Evolutionary conservation across 2,113 vertebrate species (phyloP).

Genomic region (Pachycephala philippinensis): DNA sequence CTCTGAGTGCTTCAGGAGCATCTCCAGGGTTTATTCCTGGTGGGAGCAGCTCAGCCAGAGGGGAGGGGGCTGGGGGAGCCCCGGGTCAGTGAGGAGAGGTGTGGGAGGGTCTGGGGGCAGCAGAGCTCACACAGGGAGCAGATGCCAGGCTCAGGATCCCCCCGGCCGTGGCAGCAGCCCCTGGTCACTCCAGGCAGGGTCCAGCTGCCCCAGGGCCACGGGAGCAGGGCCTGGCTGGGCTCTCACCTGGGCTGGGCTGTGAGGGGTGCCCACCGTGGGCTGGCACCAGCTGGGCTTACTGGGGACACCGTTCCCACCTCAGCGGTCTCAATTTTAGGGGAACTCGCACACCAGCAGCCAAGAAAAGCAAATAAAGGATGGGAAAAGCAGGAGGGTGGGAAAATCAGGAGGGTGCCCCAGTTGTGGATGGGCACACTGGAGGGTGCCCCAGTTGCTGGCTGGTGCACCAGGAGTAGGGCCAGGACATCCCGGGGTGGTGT

Average conservation of each 20-base stretch:
- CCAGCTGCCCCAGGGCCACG: neutral
- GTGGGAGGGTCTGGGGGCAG: constrained; percentile 10
- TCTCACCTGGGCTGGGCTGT: neutral
- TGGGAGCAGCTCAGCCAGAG: neutral
- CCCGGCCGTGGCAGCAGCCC: neutral
- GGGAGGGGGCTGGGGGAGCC: neutral
- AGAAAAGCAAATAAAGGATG: neutral
- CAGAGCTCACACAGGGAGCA: neutral
- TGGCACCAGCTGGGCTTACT: neutral
- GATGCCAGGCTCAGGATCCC: neutral
- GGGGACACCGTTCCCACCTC: neutral
- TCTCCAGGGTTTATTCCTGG: neutral
- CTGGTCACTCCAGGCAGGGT: neutral
- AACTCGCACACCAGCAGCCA: neutral
- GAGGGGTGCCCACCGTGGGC: fast-evolving
- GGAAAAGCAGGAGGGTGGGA: neutral
- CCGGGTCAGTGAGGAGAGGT: neutral
- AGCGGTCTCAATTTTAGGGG: neutral
- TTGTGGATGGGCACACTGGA: neutral
- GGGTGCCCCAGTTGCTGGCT: neutral
- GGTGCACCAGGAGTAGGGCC: neutral
- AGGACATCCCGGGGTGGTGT: neutral
- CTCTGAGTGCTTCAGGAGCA: neutral
- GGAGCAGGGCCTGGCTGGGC: neutral
- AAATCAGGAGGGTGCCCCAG: too few species aligned